Evolutionary conservation across 2,113 vertebrate species (phyloP).

Genomic region (Dromiciops gliroides): DNA sequence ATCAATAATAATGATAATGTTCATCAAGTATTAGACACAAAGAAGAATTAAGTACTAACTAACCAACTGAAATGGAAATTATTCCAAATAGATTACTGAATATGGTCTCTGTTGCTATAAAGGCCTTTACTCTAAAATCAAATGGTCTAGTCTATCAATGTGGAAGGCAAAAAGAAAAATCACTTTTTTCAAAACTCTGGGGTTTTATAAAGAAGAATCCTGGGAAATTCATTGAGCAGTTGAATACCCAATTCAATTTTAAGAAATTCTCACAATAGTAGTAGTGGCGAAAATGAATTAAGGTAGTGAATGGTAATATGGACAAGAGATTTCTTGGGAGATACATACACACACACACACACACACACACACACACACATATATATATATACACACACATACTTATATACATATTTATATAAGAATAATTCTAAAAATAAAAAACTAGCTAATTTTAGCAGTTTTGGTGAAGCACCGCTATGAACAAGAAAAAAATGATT

Average conservation of each 20-base stretch:
- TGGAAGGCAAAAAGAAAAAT: slow-evolving; percentile 28
- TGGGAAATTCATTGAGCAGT: neutral
- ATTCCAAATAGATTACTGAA: neutral
- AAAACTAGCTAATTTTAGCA: slow-evolving; percentile 65
- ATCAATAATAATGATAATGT: neutral
- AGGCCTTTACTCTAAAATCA: slow-evolving; percentile 6
- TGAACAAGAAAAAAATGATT: slow-evolving; percentile 63
- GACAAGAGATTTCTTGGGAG: neutral
- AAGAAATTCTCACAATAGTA: slow-evolving; percentile 24
- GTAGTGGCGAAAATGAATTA: slow-evolving; percentile 9
- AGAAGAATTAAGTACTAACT: slow-evolving; percentile 3
- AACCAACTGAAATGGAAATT: slow-evolving; percentile 7
- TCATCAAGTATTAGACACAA: neutral
- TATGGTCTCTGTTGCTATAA: neutral
- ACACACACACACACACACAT: no score
- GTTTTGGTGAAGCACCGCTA: slow-evolving; percentile 32
- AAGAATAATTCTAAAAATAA: slow-evolving; percentile 65
- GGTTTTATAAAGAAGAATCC: slow-evolving; percentile 18
- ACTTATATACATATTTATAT: neutral
- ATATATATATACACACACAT: no score
- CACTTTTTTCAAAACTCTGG: neutral
- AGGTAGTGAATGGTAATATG: neutral
- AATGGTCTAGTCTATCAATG: slow-evolving; percentile 1
- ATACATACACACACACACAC: no score
- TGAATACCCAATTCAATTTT: slow-evolving; percentile 22